Percentiles rank a stretch among this genome's conserved stretches.
These are phyloP conservation scores for Capitulum mitella DNA, from an alignment of 2,888 invertebrate genomes.

Conservation along the genomic window DNA sequence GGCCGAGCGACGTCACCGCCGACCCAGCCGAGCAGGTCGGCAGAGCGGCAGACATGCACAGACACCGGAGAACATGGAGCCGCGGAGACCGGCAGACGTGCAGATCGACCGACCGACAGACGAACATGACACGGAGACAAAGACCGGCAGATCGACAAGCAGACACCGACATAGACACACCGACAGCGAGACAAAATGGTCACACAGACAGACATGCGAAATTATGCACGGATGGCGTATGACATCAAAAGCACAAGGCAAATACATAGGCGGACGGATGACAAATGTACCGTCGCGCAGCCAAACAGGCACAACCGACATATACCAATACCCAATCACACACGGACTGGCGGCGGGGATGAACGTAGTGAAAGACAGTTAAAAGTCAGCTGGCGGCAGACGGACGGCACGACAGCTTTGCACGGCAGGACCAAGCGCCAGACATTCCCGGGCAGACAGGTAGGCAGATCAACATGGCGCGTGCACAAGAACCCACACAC, in stretches of 20 bases:
- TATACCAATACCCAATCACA: too few relatives aligned
- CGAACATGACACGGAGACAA: background rate
- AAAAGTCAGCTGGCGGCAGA: too few relatives aligned
- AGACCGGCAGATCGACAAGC: background rate
- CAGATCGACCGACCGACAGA: too few relatives aligned
- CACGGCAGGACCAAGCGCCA: too few relatives aligned
- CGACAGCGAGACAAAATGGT: background rate
- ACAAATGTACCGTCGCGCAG: too few relatives aligned
- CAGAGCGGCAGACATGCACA: constrained; percentile 23
- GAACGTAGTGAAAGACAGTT: too few relatives aligned
- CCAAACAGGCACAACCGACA: background rate
- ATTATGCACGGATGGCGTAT: background rate
- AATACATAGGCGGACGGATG: background rate
- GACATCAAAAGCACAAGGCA: background rate
- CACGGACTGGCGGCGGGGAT: too few relatives aligned
- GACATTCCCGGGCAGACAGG: too few relatives aligned
- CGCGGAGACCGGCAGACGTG: too few relatives aligned
- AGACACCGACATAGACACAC: background rate
- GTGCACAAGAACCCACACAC: too few relatives aligned
- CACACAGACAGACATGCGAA: constrained; percentile 10
- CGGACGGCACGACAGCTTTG: too few relatives aligned
- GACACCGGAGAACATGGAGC: constrained; percentile 19
- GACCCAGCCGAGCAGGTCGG: background rate
- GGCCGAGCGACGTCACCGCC: background rate
- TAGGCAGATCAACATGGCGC: too few relatives aligned